Percentiles rank a stretch among this genome's conserved stretches.
Evolutionary conservation across 2,888 invertebrate genomes (phyloP).

Genomic region (Pristionchus fissidentatus): DNA sequence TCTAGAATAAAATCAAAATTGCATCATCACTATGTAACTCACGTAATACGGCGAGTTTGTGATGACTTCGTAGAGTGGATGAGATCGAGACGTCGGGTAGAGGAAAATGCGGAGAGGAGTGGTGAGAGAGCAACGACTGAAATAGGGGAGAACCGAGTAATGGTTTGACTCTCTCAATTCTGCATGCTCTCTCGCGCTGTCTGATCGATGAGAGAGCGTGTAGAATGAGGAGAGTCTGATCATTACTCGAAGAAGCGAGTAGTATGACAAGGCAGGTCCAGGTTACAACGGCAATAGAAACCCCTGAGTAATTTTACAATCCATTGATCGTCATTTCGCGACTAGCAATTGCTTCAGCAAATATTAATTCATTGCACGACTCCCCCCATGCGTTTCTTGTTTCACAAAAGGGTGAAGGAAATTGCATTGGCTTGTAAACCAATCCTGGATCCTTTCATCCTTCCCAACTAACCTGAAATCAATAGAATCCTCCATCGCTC

Average conservation of each 20-base stretch:
- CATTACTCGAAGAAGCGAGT: no score
- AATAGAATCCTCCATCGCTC: neutral
- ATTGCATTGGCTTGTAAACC: no score
- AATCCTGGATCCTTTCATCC: neutral
- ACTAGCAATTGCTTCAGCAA: neutral
- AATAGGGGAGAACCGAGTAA: constrained; percentile 37
- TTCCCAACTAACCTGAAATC: constrained; percentile 12
- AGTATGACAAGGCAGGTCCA: no score
- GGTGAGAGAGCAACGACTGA: constrained; percentile 62
- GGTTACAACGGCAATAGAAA: no score
- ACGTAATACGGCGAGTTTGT: neutral
- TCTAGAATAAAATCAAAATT: neutral
- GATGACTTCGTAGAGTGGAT: neutral
- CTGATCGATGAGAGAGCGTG: no score
- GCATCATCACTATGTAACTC: neutral
- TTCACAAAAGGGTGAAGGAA: no score
- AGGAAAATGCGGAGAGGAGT: constrained; percentile 57
- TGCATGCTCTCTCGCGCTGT: no score
- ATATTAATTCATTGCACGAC: neutral
- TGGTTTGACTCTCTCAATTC: no score
- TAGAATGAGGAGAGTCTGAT: no score
- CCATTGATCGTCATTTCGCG: neutral
- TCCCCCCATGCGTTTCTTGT: neutral
- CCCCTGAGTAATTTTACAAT: neutral
- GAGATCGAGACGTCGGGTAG: constrained; percentile 48